Evolutionary conservation across 2,888 invertebrate species (phyloP).

Genomic region (Steinernema carpocapsae): DNA sequence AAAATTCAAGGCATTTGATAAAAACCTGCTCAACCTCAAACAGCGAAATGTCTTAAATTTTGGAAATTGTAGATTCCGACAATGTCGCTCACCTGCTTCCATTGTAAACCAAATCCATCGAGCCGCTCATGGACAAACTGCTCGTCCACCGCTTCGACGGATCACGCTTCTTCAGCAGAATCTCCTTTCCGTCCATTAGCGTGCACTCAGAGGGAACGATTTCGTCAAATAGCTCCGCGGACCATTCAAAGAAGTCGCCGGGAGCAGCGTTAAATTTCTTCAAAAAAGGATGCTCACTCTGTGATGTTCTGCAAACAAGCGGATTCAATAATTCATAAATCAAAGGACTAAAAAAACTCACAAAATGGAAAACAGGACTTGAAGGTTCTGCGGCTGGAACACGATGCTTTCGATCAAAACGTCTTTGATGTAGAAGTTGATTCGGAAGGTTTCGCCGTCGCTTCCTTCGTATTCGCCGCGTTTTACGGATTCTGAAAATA

Average conservation of each 20-base stretch:
- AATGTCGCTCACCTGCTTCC: conserved; percentile 10
- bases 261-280: conserved; percentile 4
- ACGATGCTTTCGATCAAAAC: neutral
- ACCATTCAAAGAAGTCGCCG: conserved; percentile 27
- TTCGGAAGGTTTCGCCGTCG: conserved; percentile 11
- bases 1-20: too few species aligned
- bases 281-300: conserved; percentile 2
- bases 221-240: conserved; percentile 14
- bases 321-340: neutral
- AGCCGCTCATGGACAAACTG: neutral
- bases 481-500: conserved; percentile 4
- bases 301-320: conserved; percentile 5
- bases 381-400: neutral
- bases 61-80: neutral
- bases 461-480: conserved; percentile 31
- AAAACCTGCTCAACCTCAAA: neutral
- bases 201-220: conserved; percentile 13
- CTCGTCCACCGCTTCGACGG: conserved; percentile 22
- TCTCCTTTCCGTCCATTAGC: conserved; percentile 23
- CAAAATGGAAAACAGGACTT: conserved; percentile 3
- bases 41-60: neutral
- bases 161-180: conserved; percentile 21
- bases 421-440: conserved; percentile 2
- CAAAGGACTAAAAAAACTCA: neutral
- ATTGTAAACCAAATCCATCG: conserved; percentile 7